These are phyloP conservation scores for Thalassophryne amazonica DNA, from an alignment of 2,797 vertebrate species.

Conservation along the genomic window DNA sequence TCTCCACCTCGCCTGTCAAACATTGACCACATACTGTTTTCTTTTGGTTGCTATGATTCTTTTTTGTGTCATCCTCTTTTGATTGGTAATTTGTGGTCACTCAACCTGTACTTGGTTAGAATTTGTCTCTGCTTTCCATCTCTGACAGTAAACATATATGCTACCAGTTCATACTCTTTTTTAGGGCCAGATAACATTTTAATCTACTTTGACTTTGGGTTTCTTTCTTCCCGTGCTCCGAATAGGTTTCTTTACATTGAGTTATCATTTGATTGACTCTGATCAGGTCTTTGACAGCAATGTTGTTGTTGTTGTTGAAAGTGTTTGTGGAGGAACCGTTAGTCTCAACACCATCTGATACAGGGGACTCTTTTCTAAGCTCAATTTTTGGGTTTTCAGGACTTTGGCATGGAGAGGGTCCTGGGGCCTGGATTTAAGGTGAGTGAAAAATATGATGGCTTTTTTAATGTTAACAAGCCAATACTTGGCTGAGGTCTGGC, in stretches of 20 bases:
- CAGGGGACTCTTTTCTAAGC: neutral
- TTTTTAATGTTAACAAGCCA: too few species aligned
- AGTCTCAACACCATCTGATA: conserved; percentile 1
- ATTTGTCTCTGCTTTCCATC: conserved; percentile 40
- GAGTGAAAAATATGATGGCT: too few species aligned
- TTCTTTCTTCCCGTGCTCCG: neutral
- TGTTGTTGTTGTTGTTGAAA: neutral
- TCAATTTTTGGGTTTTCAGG: conserved; percentile 9
- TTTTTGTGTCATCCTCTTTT: conserved; percentile 39
- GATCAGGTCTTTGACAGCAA: too few species aligned
- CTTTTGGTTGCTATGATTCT: conserved; percentile 49
- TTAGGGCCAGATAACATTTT: conserved; percentile 15
- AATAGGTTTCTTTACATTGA: too few species aligned
- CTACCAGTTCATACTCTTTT: too few species aligned
- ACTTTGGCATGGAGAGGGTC: neutral
- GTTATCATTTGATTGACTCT: too few species aligned
- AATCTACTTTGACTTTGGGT: neutral
- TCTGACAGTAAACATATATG: conserved; percentile 32
- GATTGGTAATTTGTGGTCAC: conserved; percentile 53
- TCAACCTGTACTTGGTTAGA: conserved; percentile 35
- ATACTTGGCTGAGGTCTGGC: too few species aligned
- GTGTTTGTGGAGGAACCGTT: neutral
- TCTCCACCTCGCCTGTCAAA: conserved; percentile 21
- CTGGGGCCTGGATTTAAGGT: conserved; percentile 1
- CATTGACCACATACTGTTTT: conserved; percentile 46